Evolutionary conservation across 2,888 invertebrate species (phyloP).

Genomic region (Baronia brevicornis): DNA sequence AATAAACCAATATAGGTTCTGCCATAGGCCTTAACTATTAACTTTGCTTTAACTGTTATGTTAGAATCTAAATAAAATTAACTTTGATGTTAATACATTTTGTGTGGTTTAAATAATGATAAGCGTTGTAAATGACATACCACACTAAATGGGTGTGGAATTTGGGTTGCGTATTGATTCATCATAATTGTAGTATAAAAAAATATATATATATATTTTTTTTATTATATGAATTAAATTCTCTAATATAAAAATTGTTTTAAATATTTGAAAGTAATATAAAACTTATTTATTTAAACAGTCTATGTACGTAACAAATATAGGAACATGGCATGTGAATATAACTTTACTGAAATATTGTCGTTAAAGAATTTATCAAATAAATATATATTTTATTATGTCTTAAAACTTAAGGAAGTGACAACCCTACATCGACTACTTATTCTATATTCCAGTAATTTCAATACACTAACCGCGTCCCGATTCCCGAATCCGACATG

Average conservation of each 20-base stretch:
- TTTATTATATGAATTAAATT: too few species aligned
- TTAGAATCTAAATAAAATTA: too few species aligned
- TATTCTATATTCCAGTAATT: conserved; percentile 7
- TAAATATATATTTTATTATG: conserved; percentile 6
- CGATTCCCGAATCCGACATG: conserved; percentile 24
- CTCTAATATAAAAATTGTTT: too few species aligned
- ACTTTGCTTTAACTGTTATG: too few species aligned
- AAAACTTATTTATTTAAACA: too few species aligned
- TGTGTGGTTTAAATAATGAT: conserved; percentile 59
- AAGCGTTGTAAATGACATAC: conserved; percentile 56
- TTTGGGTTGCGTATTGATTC: conserved; percentile 65
- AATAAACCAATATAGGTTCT: conserved; percentile 33
- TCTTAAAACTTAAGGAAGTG: background rate
- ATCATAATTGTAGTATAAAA: conserved; percentile 54
- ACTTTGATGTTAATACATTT: too few species aligned
- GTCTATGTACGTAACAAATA: too few species aligned
- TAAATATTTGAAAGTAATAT: too few species aligned
- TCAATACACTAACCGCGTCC: conserved; percentile 20
- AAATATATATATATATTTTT: too few species aligned
- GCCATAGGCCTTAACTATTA: too few species aligned
- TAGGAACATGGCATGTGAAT: too few species aligned
- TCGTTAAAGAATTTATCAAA: conserved; percentile 1
- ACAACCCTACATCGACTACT: background rate
- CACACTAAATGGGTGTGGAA: conserved; percentile 52
- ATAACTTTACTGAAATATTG: too few species aligned